Evolutionary conservation across 2,888 invertebrate species (phyloP).

Genomic region (Tanypteryx hageni): DNA sequence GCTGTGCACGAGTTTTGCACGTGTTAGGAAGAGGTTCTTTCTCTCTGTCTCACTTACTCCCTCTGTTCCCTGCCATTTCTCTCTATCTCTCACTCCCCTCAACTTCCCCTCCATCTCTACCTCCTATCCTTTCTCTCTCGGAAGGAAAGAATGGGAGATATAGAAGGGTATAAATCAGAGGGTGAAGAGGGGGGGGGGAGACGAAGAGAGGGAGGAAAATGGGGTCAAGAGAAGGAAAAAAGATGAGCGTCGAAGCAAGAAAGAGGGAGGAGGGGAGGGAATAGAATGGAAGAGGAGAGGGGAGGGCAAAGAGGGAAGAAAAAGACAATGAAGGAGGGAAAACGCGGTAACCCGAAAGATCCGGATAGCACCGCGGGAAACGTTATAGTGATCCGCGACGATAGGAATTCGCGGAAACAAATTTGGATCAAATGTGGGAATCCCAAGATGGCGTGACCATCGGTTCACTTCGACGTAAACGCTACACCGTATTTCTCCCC

Average conservation of each 20-base stretch:
- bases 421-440: too few relatives aligned
- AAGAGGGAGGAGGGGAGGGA: too few relatives aligned
- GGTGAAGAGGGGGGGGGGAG: not conserved
- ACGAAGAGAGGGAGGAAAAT: not conserved
- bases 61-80: too few relatives aligned
- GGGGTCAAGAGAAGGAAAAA: not conserved
- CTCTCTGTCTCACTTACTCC: not conserved
- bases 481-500: too few relatives aligned
- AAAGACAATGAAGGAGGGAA: not conserved
- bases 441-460: too few relatives aligned
- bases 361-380: not conserved
- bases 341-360: not conserved
- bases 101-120: not conserved
- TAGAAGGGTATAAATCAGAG: not conserved
- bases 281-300: not conserved
- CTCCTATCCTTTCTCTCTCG: not conserved
- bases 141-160: not conserved
- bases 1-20: constrained; percentile 32
- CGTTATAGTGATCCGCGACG: too few relatives aligned
- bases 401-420: too few relatives aligned
- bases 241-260: not conserved
- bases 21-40: constrained; percentile 17
- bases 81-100: not conserved
- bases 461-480: too few relatives aligned
- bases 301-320: not conserved